Evolutionary conservation across 2,113 vertebrate genomes (phyloP).

Genomic region (Jaculus jaculus): DNA sequence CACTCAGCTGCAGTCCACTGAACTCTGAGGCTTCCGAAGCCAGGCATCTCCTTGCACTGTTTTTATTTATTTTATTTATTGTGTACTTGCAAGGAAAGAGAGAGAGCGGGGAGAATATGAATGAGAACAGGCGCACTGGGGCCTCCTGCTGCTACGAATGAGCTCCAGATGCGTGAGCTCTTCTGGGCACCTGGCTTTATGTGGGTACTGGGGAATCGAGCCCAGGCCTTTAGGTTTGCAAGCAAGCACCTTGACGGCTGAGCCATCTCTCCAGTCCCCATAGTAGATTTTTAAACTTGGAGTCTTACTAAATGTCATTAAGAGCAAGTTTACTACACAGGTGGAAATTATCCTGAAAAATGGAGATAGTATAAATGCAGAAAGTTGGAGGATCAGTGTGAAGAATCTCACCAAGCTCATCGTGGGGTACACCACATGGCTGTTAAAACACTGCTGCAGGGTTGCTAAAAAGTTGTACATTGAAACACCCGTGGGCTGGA

Average conservation of each 20-base stretch:
- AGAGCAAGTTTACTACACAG: not conserved
- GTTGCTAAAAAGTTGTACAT: not conserved
- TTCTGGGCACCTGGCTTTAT: too few relatives aligned
- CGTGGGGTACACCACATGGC: not conserved
- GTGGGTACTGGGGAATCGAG: too few relatives aligned
- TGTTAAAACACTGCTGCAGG: not conserved
- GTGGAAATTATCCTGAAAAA: not conserved
- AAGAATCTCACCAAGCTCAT: not conserved
- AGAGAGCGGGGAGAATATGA: too few relatives aligned
- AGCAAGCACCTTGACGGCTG: too few relatives aligned
- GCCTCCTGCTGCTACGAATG: too few relatives aligned
- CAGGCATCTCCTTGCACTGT: not conserved
- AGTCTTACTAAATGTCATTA: slow-evolving; percentile 1
- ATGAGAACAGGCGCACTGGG: too few relatives aligned
- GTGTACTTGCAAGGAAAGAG: too few relatives aligned
- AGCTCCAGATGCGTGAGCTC: too few relatives aligned
- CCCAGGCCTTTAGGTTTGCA: too few relatives aligned
- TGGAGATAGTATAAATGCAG: not conserved
- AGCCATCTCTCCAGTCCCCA: not conserved
- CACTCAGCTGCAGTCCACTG: not conserved
- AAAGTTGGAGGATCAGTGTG: not conserved
- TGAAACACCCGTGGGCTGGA: too few relatives aligned
- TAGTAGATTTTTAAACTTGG: not conserved
- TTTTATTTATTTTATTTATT: not conserved
- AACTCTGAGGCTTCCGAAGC: not conserved